Evolutionary conservation across 2,888 invertebrate species (phyloP).

Genomic region (Slavum lentiscoides): DNA sequence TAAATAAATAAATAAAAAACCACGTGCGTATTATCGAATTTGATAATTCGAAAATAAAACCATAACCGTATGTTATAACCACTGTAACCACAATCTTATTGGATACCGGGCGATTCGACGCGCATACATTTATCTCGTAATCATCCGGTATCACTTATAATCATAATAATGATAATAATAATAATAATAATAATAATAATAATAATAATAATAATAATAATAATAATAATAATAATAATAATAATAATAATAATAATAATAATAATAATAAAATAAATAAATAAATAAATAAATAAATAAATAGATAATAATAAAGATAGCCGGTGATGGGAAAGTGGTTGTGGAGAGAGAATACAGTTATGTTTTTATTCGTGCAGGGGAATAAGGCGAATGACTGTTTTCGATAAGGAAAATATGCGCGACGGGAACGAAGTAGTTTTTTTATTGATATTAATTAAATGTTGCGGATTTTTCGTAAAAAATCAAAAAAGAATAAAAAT

Average conservation of each 20-base stretch:
- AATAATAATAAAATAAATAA: not conserved
- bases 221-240: constrained; percentile 16
- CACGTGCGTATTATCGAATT: not conserved
- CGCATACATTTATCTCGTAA: not conserved
- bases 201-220: constrained; percentile 17
- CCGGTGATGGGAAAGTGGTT: not conserved
- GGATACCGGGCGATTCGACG: not conserved
- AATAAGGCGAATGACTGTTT: not conserved
- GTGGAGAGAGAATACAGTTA: not conserved
- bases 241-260: constrained; percentile 17
- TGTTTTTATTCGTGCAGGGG: not conserved
- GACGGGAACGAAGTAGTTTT: too few species aligned
- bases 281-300: not conserved
- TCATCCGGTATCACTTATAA: constrained; percentile 7
- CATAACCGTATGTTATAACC: not conserved
- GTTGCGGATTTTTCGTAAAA: too few species aligned
- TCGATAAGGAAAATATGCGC: not conserved
- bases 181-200: not conserved
- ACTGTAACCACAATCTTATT: constrained; percentile 24
- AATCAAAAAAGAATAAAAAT: too few species aligned
- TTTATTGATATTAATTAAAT: too few species aligned
- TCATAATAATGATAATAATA: constrained; percentile 2
- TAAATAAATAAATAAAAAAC: not conserved
- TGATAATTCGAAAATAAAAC: constrained; percentile 18
- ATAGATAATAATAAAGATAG: constrained; percentile 27